A percentile compares a stretch with the other conserved stretches of the same genome.
These are phyloP conservation scores for Charina bottae DNA, from an alignment of 2,113 vertebrate genomes.

Conservation along the genomic window DNA sequence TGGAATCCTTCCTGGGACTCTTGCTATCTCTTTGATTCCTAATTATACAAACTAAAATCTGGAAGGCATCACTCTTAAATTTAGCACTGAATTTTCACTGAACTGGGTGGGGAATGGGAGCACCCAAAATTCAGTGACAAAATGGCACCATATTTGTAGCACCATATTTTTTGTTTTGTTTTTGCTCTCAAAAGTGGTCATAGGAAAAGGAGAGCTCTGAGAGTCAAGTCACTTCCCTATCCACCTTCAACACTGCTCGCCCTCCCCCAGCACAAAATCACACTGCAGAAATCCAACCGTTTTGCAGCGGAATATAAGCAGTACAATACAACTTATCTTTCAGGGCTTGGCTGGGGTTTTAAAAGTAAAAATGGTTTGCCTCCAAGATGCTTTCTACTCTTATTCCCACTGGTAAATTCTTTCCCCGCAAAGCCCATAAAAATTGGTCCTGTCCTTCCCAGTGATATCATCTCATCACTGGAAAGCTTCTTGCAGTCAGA, in stretches of 20 bases:
- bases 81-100: not conserved
- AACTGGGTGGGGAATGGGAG: not conserved
- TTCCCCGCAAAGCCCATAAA: not conserved
- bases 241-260: not conserved
- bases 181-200: not conserved
- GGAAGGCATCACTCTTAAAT: not conserved
- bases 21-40: not conserved
- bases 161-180: not conserved
- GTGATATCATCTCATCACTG: not conserved
- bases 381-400: not conserved
- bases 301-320: not conserved
- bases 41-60: constrained; percentile 4
- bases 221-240: not conserved
- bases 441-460: not conserved
- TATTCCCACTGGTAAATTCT: not conserved
- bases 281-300: not conserved
- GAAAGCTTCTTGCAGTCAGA: not conserved
- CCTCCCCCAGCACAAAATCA: not conserved
- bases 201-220: not conserved
- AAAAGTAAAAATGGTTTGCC: not conserved
- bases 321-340: not conserved
- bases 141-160: not conserved
- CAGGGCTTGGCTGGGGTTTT: not conserved
- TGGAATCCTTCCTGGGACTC: too few species aligned
- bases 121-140: not conserved